Percentiles rank a stretch among this genome's conserved stretches.
Conservation (phyloP, 2,888 invertebrate genomes). For the Deladenus siricidicola region DNA sequence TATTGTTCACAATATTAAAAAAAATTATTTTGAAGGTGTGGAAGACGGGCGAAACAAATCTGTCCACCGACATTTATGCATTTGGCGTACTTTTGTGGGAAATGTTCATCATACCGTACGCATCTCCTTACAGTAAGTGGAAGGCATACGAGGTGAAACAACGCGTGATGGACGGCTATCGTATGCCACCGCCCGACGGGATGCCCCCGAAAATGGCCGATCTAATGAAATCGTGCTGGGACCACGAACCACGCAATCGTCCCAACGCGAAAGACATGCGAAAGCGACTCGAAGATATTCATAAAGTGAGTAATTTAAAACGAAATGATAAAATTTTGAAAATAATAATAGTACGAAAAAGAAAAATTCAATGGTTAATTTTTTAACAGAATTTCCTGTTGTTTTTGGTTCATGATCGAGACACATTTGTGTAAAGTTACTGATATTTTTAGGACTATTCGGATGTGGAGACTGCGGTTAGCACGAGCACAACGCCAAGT, state of each 20-base stretch:
- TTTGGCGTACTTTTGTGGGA: slow-evolving; percentile 40
- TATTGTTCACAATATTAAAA: not conserved
- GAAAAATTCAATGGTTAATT: too few species aligned
- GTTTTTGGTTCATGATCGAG: not conserved
- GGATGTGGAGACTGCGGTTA: not conserved
- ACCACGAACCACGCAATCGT: slow-evolving; percentile 31
- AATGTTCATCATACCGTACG: slow-evolving; percentile 39
- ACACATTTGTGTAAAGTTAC: not conserved
- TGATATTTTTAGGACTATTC: not conserved
- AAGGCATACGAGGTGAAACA: slow-evolving; percentile 39
- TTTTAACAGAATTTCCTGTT: too few species aligned
- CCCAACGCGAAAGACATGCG: slow-evolving; percentile 34
- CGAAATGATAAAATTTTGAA: too few species aligned
- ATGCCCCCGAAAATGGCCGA: slow-evolving; percentile 34
- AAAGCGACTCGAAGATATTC: slow-evolving; percentile 28
- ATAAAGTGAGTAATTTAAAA: slow-evolving; percentile 16
- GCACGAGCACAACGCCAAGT: not conserved
- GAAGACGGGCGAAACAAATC: slow-evolving; percentile 40
- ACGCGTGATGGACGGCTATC: slow-evolving; percentile 37
- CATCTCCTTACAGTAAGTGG: slow-evolving; percentile 37
- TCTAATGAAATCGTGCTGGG: slow-evolving; percentile 32
- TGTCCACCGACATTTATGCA: slow-evolving; percentile 42
- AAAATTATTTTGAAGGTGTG: too few species aligned
- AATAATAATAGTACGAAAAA: too few species aligned
- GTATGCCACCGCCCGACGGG: slow-evolving; percentile 31